Percentiles rank a stretch among this genome's conserved stretches.
These are phyloP conservation scores for Euzetes globulus DNA, from an alignment of 2,888 invertebrate species.

Conservation along the genomic window DNA sequence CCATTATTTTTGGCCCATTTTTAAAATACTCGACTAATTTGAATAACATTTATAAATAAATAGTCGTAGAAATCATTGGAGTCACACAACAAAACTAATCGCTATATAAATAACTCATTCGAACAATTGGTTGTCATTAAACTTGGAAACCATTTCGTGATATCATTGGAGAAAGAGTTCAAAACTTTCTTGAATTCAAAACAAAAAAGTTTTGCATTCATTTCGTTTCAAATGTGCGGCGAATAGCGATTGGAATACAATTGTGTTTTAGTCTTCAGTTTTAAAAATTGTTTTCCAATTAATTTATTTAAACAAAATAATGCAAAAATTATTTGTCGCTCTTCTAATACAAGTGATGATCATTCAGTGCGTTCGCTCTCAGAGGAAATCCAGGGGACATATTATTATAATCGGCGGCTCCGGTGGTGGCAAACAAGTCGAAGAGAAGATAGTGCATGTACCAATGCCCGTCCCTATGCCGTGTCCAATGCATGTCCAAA, in stretches of 20 bases:
- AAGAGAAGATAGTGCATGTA: conserved; percentile 9
- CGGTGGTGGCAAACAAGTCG: neutral
- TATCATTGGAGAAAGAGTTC: neutral
- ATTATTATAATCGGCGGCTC: conserved; percentile 14
- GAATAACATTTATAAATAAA: conserved; percentile 12
- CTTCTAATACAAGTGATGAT: neutral
- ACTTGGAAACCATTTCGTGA: neutral
- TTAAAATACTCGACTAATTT: neutral
- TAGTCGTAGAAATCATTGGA: neutral
- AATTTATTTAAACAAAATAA: neutral
- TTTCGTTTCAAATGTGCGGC: neutral
- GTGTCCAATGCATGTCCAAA: neutral
- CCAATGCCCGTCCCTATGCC: neutral
- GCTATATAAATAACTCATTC: neutral
- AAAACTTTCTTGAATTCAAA: neutral
- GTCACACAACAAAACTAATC: neutral
- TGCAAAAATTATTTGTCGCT: neutral
- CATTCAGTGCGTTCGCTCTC: neutral
- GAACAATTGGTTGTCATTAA: neutral
- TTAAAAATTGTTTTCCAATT: neutral
- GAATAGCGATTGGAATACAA: neutral
- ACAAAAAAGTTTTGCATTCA: neutral
- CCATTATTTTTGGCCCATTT: conserved; percentile 8
- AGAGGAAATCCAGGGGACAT: conserved; percentile 21
- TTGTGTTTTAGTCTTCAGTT: neutral